Base-by-base conservation (phyloP, 2,888 invertebrate species). In the Erpobdella octoculata region DNA sequence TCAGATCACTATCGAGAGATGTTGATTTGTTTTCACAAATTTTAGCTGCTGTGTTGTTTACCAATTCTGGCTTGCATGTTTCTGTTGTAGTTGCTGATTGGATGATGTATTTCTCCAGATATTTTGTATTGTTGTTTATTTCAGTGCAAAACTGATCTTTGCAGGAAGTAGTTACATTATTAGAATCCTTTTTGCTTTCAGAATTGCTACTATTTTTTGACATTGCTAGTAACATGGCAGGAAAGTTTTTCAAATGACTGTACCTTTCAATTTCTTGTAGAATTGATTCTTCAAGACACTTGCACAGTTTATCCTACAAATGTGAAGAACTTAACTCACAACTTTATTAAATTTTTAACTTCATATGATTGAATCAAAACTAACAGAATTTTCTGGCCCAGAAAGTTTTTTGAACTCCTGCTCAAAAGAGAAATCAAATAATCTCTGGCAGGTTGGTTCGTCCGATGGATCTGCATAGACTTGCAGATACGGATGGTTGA, bases 401-500 rank as follows among this genome's bases (percentile, higher is more conserved):
- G 61, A 66, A 18, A 48, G 25, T 18, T 62, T 67, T 59, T 75
- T 72, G 38, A 81, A 81, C 78, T 81, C 76, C 67, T 81, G 79
- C 73, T 82, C 82, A 78, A 82, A 82, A 71, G 79, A 79, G 76
- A 82, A 82, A 74, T 82, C 78, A 73, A 82, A 82, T 0, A 78
- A 75, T 21, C 80, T 81, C 6, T 9, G 18, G 37, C 69, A 69
- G 33, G 18, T 35, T 21, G 83, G 83, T 73, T 84, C 84, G 76
- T 82, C 81, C 70, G 80, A 80, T 3, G 82, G 81, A 73, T 85
- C 84, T 73, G 85, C 84, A 74, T 85, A 85, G 62, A 81, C 80
- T 62, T 80, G 79, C 68, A 85, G 78, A 76, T 82, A 85, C 3
- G 82, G 82, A 72, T 85, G 83, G 12, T 79, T 79, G 35, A 85